Percentiles rank a stretch among this genome's conserved stretches.
These are phyloP conservation scores for Watsonalla cultraria DNA, from an alignment of 2,888 invertebrate species.

Conservation along the genomic window DNA sequence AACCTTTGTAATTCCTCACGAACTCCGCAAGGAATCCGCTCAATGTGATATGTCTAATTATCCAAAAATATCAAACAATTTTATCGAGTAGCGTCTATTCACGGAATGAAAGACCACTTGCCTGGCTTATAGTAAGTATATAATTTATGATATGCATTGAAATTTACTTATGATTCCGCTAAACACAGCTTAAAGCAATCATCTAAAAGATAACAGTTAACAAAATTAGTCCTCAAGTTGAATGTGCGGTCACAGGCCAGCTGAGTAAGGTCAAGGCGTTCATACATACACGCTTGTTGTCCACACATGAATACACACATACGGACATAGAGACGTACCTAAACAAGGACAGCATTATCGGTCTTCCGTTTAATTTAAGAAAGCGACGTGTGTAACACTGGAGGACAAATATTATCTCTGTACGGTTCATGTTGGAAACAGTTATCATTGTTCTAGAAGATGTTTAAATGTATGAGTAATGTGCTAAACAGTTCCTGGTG, in stretches of 20 bases:
- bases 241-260: constrained; percentile 52
- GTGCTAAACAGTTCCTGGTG: neutral
- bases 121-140: no score
- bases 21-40: no score
- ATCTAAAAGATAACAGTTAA: neutral
- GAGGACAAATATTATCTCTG: constrained; percentile 19
- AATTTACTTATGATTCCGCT: neutral
- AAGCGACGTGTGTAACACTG: constrained; percentile 34
- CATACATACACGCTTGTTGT: constrained; percentile 27
- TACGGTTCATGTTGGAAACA: constrained; percentile 15
- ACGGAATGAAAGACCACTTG: no score
- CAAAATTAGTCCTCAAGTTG: constrained; percentile 15
- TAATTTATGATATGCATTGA: neutral
- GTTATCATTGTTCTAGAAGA: constrained; percentile 11
- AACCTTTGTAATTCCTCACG: no score
- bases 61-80: no score
- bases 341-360: constrained; percentile 47
- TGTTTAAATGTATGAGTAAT: neutral
- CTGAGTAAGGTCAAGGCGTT: constrained; percentile 56
- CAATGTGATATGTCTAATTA: no score
- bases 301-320: constrained; percentile 30
- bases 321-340: constrained; percentile 29
- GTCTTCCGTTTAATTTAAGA: constrained; percentile 51
- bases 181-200: neutral
- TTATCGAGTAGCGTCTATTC: no score